Evolutionary conservation across 2,888 invertebrate species (phyloP).

Genomic region (Philopedon plagiatum): DNA sequence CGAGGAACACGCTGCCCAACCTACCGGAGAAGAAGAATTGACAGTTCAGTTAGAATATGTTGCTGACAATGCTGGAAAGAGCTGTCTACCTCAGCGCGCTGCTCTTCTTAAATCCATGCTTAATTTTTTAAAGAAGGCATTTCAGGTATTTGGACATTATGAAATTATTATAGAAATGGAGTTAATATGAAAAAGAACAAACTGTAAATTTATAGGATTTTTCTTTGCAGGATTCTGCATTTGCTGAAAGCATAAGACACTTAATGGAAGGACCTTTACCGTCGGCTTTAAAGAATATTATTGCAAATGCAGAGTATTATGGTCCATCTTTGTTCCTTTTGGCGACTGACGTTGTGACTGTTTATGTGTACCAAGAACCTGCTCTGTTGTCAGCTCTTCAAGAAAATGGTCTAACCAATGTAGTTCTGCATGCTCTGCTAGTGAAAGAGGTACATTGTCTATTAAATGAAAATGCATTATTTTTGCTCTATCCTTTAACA

Average conservation of each 20-base stretch:
- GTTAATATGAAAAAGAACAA: too few relatives aligned
- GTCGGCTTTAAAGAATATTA: slow-evolving; percentile 83
- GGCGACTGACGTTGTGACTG: slow-evolving; percentile 89
- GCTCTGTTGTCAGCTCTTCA: slow-evolving; percentile 87
- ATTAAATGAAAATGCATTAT: background rate
- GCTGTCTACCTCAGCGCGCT: slow-evolving; percentile 85
- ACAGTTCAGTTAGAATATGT: slow-evolving; percentile 64
- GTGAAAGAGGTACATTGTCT: slow-evolving; percentile 78
- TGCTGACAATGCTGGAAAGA: slow-evolving; percentile 70
- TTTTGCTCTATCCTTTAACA: too few relatives aligned
- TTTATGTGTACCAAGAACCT: slow-evolving; percentile 88
- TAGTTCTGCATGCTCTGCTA: slow-evolving; percentile 86
- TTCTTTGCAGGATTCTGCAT: slow-evolving; percentile 77
- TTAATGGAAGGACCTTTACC: slow-evolving; percentile 91
- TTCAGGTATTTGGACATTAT: too few relatives aligned
- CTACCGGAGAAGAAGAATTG: slow-evolving; percentile 52
- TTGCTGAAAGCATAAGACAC: slow-evolving; percentile 85
- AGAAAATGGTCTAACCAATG: slow-evolving; percentile 87
- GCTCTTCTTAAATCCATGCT: slow-evolving; percentile 90
- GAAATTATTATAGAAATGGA: too few relatives aligned
- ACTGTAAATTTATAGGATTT: too few relatives aligned
- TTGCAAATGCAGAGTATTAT: slow-evolving; percentile 91
- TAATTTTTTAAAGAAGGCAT: slow-evolving; percentile 90
- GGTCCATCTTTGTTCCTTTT: slow-evolving; percentile 87
- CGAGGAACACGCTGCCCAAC: slow-evolving; percentile 55